Conservation (phyloP, 2,113 vertebrate species). For the Cololabis saira region DNA sequence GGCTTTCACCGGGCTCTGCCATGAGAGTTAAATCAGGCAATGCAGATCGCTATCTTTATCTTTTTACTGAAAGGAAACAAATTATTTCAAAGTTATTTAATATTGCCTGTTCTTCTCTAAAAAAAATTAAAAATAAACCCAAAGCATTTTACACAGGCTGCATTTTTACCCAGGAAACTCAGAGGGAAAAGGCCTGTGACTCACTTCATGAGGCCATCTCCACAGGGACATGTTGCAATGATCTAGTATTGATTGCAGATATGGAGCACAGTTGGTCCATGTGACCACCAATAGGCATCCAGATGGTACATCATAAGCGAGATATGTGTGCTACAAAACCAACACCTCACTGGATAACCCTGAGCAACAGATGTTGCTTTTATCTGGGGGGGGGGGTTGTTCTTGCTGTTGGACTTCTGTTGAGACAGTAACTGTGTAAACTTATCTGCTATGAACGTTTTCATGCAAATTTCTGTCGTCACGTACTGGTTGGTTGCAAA, state of each 20-base stretch:
- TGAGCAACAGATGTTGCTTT: slow-evolving; percentile 66
- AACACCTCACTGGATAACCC: slow-evolving; percentile 48
- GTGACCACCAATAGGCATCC: slow-evolving; percentile 27
- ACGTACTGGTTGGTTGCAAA: slow-evolving; percentile 42
- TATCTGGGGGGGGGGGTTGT: slow-evolving; percentile 51
- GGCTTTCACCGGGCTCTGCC: not conserved
- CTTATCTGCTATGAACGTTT: slow-evolving; percentile 51
- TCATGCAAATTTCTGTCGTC: slow-evolving; percentile 57
- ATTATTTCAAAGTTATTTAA: not conserved
- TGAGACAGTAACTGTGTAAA: slow-evolving; percentile 56
- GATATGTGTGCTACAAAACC: slow-evolving; percentile 25
- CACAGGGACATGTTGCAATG: slow-evolving; percentile 27
- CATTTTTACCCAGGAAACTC: not conserved
- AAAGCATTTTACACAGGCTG: not conserved
- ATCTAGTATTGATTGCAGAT: slow-evolving; percentile 48
- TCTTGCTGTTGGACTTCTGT: slow-evolving; percentile 47
- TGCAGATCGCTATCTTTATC: not conserved
- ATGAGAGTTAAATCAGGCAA: not conserved
- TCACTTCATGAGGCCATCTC: slow-evolving; percentile 34
- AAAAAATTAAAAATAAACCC: slow-evolving; percentile 22
- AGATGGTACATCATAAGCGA: slow-evolving; percentile 60
- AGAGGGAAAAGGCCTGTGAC: not conserved
- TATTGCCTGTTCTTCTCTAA: not conserved
- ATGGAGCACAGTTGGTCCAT: slow-evolving; percentile 32
- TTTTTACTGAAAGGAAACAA: not conserved